Percentiles rank a stretch among this genome's conserved stretches.
Evolutionary conservation across 2,797 vertebrate species (phyloP).

Genomic region (Novumbra hubbsi): DNA sequence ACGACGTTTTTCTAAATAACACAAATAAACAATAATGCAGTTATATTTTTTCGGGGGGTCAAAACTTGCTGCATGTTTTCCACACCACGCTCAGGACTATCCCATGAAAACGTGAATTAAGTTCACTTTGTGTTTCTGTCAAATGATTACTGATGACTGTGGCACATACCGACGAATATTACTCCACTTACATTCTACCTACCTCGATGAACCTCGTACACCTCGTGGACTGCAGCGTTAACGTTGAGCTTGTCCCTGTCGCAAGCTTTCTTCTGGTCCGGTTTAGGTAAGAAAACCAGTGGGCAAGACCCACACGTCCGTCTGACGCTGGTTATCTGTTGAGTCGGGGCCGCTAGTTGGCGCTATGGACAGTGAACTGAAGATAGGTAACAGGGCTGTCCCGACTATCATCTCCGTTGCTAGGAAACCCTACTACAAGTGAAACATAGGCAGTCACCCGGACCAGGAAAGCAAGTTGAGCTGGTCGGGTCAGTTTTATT

Average conservation of each 20-base stretch:
- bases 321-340: no score
- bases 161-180: not conserved
- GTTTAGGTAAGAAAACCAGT: no score
- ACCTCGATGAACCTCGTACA: slow-evolving; percentile 56
- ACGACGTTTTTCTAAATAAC: no score
- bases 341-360: no score
- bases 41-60: no score
- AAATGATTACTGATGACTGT: not conserved
- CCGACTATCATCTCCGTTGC: slow-evolving; percentile 37
- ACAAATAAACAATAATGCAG: no score
- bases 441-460: slow-evolving; percentile 1
- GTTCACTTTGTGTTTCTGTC: not conserved
- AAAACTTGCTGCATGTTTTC: no score
- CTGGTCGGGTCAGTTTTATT: not conserved
- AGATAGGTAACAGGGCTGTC: not conserved
- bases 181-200: not conserved
- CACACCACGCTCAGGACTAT: no score
- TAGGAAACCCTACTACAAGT: slow-evolving; percentile 26
- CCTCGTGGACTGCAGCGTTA: slow-evolving; percentile 68
- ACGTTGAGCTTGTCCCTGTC: slow-evolving; percentile 59
- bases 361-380: no score
- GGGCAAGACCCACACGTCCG: not conserved
- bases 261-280: not conserved
- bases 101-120: no score
- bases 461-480: not conserved